Evolutionary conservation across 2,797 vertebrate genomes (phyloP), one percentile per base, ranked within the genome.

Genomic region (Cyprinella venusta): DNA sequence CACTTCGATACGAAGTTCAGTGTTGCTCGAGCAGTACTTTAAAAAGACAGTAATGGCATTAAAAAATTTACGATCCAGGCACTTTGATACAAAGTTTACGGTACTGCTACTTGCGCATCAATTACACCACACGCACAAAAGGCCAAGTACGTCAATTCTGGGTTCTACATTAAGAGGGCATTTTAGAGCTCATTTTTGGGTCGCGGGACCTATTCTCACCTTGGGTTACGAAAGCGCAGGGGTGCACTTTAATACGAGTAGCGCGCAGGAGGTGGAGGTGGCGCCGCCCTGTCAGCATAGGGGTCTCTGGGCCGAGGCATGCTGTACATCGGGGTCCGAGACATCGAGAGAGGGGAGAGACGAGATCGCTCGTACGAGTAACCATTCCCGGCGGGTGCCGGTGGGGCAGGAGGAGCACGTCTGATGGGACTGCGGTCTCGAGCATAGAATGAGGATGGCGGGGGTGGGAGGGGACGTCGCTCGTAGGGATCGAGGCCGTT

Each of bases 381-480:
- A 92, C 96, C 96, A 80, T 98, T 97, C 93, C 94, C 95, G 72
- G 95, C 86, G 24, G 93, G 91, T 50, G 93, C 89, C 76, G 92
- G 89, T 2, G 94, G 90, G 0, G 94, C 69, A 21, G 82, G 93
- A 74, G 96, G 92, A 77, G 94, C 90, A 87, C 96, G 96, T 86
- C 96, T 93, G 89, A 97, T 93, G 56, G 97, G 97, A 91, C 97
- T 98, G 92, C 97, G 95, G 88, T 98, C 97, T 92, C 97, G 95
- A 89, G 94, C 82, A 48, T 96, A 97, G 95, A 96, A 98, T 82
- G 96, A 93, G 82, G 95, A 92, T 78, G 96, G 93, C 3, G 92
- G 94, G 84, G 81, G 95, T 61, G 95, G 95, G 78, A 96, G 90
- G 80, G 97, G 94, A 6, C 96, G 96, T 93, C 97, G 94, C 89